These are phyloP conservation scores for Tenthredo mesomela DNA, from an alignment of 2,888 invertebrate species.

Conservation along the genomic window DNA sequence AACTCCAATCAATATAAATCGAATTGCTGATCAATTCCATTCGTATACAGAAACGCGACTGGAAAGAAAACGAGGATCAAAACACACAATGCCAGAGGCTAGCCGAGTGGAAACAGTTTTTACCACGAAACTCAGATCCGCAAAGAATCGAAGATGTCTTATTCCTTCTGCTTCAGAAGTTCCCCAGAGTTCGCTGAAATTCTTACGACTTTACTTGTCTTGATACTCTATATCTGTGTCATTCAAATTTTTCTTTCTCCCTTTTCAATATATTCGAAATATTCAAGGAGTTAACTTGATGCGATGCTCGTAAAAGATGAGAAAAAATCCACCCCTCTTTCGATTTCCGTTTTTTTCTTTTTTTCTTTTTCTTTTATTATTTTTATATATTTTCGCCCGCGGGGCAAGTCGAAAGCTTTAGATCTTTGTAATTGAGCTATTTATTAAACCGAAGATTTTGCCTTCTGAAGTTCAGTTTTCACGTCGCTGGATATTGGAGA, in stretches of 20 bases:
- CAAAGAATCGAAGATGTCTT: not conserved
- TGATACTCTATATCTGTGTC: not conserved
- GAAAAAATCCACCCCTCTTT: not conserved
- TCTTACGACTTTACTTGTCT: not conserved
- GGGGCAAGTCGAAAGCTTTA: not conserved
- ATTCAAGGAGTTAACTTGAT: not conserved
- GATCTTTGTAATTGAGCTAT: conserved; percentile 13
- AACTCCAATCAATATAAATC: conserved; percentile 67
- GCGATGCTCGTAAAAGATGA: not conserved
- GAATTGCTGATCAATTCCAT: conserved; percentile 66
- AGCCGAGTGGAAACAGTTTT: conserved; percentile 64
- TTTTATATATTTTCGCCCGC: not conserved
- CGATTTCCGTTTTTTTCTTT: not conserved
- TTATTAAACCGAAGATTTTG: not conserved
- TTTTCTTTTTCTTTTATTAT: not conserved
- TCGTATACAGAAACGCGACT: conserved; percentile 50
- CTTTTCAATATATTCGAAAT: not conserved
- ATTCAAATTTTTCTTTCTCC: not conserved
- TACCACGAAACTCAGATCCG: conserved; percentile 62
- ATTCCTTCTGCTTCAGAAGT: not conserved
- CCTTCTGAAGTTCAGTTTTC: not conserved
- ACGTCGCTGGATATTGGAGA: conserved; percentile 11
- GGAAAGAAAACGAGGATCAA: conserved; percentile 49
- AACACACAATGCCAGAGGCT: conserved; percentile 37
- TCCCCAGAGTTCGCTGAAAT: not conserved